phyloP scores from a whole-genome alignment of 2,797 vertebrate genomes.

The Gephyroberyx darwinii region DNA sequence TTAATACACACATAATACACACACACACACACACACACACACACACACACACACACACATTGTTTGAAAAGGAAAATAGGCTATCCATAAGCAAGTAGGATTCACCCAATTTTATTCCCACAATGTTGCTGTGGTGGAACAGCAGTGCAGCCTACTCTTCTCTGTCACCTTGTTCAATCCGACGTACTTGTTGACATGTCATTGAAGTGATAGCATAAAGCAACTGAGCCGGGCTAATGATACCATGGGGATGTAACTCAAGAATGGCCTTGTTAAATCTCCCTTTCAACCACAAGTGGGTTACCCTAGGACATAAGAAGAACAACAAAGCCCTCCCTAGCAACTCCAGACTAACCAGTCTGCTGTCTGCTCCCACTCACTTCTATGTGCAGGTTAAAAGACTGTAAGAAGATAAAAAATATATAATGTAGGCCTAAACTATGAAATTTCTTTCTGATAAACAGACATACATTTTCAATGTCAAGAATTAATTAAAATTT shows the following conservation, averaged over 20 bases:
- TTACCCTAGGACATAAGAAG: conserved; percentile 11
- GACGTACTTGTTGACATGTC: conserved; percentile 12
- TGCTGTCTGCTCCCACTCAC: background rate
- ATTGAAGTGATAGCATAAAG: conserved; percentile 5
- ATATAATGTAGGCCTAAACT: background rate
- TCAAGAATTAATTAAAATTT: too few species aligned
- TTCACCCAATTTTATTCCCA: background rate
- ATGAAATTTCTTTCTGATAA: background rate
- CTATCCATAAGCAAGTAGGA: background rate
- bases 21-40: too few species aligned
- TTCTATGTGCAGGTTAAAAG: background rate
- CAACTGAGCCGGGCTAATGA: background rate
- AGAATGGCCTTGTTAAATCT: conserved; percentile 33
- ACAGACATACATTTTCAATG: background rate
- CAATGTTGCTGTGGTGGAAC: background rate
- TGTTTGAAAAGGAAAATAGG: background rate
- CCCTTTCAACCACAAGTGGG: conserved; percentile 2
- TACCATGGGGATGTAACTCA: conserved; percentile 29
- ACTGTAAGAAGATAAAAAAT: background rate
- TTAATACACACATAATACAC: too few species aligned
- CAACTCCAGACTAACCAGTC: background rate
- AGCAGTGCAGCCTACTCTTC: background rate
- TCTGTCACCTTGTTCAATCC: background rate
- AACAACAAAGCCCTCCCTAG: conserved; percentile 23
- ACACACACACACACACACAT: too few species aligned